Evolutionary conservation across 1,140 invertebrate genomes (phyloP), one percentile per base, ranked within the genome.

Genomic region (Physella acuta): DNA sequence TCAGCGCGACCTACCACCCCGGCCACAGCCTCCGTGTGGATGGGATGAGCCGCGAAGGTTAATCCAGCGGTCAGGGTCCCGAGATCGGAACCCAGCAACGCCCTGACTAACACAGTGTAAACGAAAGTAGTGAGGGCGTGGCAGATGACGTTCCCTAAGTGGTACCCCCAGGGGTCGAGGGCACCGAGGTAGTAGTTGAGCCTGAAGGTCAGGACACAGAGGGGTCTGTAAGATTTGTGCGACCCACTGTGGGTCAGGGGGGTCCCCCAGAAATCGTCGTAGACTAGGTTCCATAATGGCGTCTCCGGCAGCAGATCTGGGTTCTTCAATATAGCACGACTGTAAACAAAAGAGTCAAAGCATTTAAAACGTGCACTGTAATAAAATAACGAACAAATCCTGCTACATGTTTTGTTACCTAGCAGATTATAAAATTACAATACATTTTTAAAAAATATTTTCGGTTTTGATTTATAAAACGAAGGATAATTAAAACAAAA

Each of bases 221-320:
- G 86, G 3, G 96, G 96, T 49, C 96, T 89, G 87, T 97, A 98
- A 2, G 95, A 98, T 78, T 97, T 97, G 88, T 99, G 66, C 3
- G 85, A 86, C n/a, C 81, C 83, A 33, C 94, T 93, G 91, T 98
- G 97, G 79, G 94, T 92, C 89, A 98, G 95, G 67, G 94, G 94
- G 70, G 95, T 98, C 65, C 95, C 95, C 95, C 95, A 98, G 82
- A 98, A 98, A 86, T 98, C 95, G 85, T 98, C 96, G 80, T 92
- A 91, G 85, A 97, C 95, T 53, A 98, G 90, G 86, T 96, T 95
- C 71, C 90, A 90, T 36, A 96, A 84, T 3, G 94, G 94, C 55
- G 94, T 95, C 79, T 94, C 91, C 16, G 94, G 93, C 77, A 93
- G 88, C 53, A 98, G 84, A 85, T 98, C 95, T 76, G 93, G 90